Evolutionary conservation across 2,797 vertebrate species (phyloP).

Genomic region (Vespertilio murinus): DNA sequence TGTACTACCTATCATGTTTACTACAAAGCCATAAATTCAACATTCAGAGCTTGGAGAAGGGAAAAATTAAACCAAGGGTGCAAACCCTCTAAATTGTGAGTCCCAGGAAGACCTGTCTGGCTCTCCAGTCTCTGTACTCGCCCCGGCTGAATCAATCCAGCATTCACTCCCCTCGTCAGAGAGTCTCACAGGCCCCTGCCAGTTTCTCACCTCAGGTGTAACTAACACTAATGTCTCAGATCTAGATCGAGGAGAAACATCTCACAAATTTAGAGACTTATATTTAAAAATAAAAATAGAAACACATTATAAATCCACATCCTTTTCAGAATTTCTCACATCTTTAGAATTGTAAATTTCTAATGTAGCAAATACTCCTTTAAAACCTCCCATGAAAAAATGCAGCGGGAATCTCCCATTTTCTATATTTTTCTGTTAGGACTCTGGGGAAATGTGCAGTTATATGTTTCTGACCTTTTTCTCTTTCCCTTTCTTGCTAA

Average conservation of each 20-base stretch:
- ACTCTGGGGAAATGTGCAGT: background rate
- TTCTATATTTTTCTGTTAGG: background rate
- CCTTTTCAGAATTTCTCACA: background rate
- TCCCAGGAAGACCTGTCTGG: background rate
- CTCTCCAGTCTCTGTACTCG: background rate
- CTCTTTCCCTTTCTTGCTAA: background rate
- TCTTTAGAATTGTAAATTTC: background rate
- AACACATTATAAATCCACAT: background rate
- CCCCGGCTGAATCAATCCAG: background rate
- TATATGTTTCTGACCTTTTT: background rate
- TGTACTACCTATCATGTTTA: background rate
- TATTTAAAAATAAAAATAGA: background rate
- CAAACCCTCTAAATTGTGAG: background rate
- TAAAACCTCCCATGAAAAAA: background rate
- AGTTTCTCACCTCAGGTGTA: background rate
- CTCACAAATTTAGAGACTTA: background rate
- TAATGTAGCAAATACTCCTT: background rate
- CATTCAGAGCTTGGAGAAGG: background rate
- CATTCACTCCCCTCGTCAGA: background rate
- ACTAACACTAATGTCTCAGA: background rate
- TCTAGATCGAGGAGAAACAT: background rate
- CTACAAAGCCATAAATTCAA: no score
- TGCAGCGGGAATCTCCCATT: background rate
- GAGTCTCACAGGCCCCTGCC: background rate
- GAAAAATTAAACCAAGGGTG: background rate